Evolutionary conservation across 2,797 vertebrate species (phyloP), one percentile per base, ranked within the genome.

Genomic region (Loris lydekkerianus): DNA sequence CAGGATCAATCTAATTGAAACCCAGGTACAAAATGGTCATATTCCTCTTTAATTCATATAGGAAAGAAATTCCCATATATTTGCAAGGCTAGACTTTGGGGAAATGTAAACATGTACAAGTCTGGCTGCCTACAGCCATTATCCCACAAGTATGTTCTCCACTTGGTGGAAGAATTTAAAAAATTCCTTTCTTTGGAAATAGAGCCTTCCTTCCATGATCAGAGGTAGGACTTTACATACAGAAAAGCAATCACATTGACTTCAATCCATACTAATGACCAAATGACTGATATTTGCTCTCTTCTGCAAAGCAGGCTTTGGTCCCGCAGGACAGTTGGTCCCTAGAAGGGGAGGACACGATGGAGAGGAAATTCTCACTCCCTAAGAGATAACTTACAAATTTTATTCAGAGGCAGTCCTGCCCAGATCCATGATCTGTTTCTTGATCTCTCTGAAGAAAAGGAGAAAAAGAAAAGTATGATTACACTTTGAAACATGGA

Each of bases 371-470:
- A 89, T 61, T 78, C 40, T 21, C 40, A 76, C 29, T 67, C 34
- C 15, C 58, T 56, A 34, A 86, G 18, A 77, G 65, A 20, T 29
- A 67, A 34, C 37, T 77, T 89, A 13, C 89, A 40, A 31, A 73
- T 53, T 85, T 60, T 86, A 76, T 60, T 88, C 70, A 83, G 60
- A n/a, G 21, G 8, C 5, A 14, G 15, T 58, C 40, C 63, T 85
- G 17, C 3, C 3, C 40, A 13, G 6, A 92, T 76, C 83, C 18
- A 37, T 7, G 3, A 84, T 46, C 40, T 73, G 21, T 77, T 37
- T 82, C 46, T 46, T 94, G 29, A 34, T 78, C 31, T 92, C 60
- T 85, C 72, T 53, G 63, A 78, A 77, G 69, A 91, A 81, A 67
- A 73, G 11, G 21, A 80, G 58, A 60, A 92, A 89, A 89, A 25